A percentile compares a stretch with the other conserved stretches of the same genome.
These are phyloP conservation scores for Erinaceus europaeus DNA, from an alignment of 2,113 vertebrate genomes.

Conservation along the genomic window DNA sequence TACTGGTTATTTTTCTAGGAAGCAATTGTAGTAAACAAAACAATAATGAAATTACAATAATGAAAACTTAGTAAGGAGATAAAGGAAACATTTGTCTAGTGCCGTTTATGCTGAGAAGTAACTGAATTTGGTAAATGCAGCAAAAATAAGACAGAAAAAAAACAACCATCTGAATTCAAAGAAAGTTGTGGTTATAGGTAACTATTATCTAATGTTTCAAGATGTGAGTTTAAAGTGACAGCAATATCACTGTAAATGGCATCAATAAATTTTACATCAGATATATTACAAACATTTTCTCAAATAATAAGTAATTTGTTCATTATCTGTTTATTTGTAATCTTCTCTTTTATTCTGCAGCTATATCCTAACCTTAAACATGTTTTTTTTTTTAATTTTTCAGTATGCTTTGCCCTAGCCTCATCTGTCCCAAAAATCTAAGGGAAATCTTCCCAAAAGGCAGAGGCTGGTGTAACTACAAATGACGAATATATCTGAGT, in stretches of 20 bases:
- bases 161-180: slow-evolving; percentile 72
- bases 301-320: slow-evolving; percentile 52
- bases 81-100: slow-evolving; percentile 70
- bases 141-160: slow-evolving; percentile 73
- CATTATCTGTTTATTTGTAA: slow-evolving; percentile 54
- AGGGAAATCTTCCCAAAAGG: slow-evolving; percentile 27
- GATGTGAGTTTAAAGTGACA: slow-evolving; percentile 63
- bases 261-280: slow-evolving; percentile 74
- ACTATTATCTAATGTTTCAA: slow-evolving; percentile 75
- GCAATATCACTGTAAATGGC: slow-evolving; percentile 59
- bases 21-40: slow-evolving; percentile 69
- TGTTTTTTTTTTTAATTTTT: background rate
- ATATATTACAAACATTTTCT: slow-evolving; percentile 50
- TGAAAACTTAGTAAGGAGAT: slow-evolving; percentile 69
- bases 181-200: slow-evolving; percentile 66
- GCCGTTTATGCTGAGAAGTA: slow-evolving; percentile 52
- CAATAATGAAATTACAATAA: slow-evolving; percentile 77
- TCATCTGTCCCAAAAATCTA: background rate
- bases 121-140: slow-evolving; percentile 72
- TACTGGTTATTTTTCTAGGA: slow-evolving; percentile 65
- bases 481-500: slow-evolving; percentile 32
- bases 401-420: background rate
- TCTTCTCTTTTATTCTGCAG: slow-evolving; percentile 63
- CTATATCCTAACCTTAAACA: background rate
- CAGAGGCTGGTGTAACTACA: background rate